Base-by-base conservation (phyloP, 2,797 vertebrate genomes). In the Tenualosa thibaudeaui region DNA sequence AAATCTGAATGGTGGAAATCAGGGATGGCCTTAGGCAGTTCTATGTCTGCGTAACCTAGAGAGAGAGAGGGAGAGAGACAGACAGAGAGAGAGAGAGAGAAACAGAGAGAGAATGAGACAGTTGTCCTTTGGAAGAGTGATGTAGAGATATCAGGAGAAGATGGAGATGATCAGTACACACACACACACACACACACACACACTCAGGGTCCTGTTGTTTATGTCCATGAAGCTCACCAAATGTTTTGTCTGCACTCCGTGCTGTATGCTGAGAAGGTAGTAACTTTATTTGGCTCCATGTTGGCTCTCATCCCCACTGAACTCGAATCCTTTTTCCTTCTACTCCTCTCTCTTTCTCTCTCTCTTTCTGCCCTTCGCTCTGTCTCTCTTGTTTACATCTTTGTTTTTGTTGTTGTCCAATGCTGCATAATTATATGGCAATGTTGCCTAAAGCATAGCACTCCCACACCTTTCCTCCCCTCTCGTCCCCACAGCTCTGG, bases 371-470 rank as follows among this genome's bases (percentile, higher is more conserved):
- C 13, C 65, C 26, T 5, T 71, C 65, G 31, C 65, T 71, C 26
- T 71, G 9, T 71, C 65, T 71, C 65, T 37, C 65, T 71, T 71
- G 65, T 86, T 87, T 84, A 84, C 81, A 81, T 85, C 82, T 87
- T 85, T 84, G 85, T 86, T 43, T 75, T 85, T 78, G 83, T 82
- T 86, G 81, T 88, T 85, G 54, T 56, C 85, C 83, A 12, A 31
- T 40, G 84, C 82, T 65, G 60, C 82, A 53, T 86, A 87, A 89
- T 88, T 86, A 86, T 89, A 89, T 49, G 5, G 60, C 85, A 68
- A 51, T 60, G 65, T 86, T 81, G 87, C 86, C 88, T 86, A 58
- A 81, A 86, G 87, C 85, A 10, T 85, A 13, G 37, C 81, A 83
- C 83, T 89, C 62, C 60, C 84, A 85, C 87, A 84, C 87, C 82